A percentile compares a stretch with the other conserved stretches of the same genome.
Evolutionary conservation across 2,888 invertebrate genomes (phyloP).

Genomic region (Idaea dimidiata): DNA sequence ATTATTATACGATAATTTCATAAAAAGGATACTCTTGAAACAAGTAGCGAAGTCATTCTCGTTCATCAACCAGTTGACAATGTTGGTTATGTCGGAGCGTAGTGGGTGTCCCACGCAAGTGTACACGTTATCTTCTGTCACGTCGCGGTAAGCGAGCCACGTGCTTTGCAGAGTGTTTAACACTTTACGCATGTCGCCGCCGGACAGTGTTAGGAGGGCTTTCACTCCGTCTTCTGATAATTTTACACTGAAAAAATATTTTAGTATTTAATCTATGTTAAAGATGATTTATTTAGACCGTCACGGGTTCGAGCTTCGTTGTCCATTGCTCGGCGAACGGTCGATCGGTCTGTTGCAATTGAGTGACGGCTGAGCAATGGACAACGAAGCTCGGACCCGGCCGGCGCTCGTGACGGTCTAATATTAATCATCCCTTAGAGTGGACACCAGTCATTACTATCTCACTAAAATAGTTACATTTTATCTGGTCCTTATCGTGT

Average conservation of each 20-base stretch:
- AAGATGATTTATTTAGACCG: no score
- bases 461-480: no score
- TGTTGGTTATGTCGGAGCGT: slow-evolving; percentile 91
- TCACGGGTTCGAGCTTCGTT: no score
- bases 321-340: no score
- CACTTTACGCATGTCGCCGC: slow-evolving; percentile 99
- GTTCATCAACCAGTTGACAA: slow-evolving; percentile 92
- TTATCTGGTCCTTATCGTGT: no score
- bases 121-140: slow-evolving; percentile 95
- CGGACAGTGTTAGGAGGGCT: slow-evolving; percentile 93
- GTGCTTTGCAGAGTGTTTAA: slow-evolving; percentile 98
- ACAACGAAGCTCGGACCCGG: no score
- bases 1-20: neutral
- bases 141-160: slow-evolving; percentile 93
- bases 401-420: no score
- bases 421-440: no score
- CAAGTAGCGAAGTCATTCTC: slow-evolving; percentile 88
- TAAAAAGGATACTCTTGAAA: slow-evolving; percentile 88
- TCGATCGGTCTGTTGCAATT: no score
- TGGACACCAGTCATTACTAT: no score
- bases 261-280: neutral
- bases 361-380: no score
- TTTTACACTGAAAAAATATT: slow-evolving; percentile 82
- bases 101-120: slow-evolving; percentile 98
- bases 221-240: slow-evolving; percentile 93